Conservation (phyloP, 2,797 vertebrate genomes). For the Falco concolor region DNA sequence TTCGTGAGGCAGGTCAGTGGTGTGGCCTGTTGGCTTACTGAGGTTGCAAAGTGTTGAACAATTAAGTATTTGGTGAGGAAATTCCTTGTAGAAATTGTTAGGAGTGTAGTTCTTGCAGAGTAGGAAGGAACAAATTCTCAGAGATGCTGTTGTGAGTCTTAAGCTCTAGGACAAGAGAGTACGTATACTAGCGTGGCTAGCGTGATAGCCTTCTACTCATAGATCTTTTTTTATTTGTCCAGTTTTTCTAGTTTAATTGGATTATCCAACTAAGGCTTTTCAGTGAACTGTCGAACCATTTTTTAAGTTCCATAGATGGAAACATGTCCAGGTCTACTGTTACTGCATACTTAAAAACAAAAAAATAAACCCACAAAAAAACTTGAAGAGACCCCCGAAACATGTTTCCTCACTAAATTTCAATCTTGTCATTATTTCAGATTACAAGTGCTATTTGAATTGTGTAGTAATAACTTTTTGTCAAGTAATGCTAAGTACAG, state of each 20-base stretch:
- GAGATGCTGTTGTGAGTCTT: neutral
- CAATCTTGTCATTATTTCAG: neutral
- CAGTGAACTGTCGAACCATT: neutral
- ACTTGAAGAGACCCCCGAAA: neutral
- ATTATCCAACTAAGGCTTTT: neutral
- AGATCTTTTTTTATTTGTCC: neutral
- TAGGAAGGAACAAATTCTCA: neutral
- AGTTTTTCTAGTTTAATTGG: neutral
- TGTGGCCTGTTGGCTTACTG: neutral
- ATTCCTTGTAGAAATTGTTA: neutral
- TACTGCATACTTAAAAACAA: neutral
- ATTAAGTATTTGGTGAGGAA: neutral
- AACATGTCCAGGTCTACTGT: neutral
- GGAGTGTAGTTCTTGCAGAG: neutral
- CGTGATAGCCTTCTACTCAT: neutral
- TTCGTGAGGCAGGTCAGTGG: neutral
- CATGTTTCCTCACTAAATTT: neutral
- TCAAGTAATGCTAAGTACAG: neutral
- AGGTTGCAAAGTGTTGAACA: neutral
- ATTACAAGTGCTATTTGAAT: neutral
- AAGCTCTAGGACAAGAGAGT: neutral
- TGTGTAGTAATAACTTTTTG: neutral
- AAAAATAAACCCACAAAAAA: neutral
- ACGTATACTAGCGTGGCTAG: neutral
- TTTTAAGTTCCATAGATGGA: neutral